phyloP scores from a whole-genome alignment of 2,797 vertebrate species.

The Alcedo quadribrachys region DNA sequence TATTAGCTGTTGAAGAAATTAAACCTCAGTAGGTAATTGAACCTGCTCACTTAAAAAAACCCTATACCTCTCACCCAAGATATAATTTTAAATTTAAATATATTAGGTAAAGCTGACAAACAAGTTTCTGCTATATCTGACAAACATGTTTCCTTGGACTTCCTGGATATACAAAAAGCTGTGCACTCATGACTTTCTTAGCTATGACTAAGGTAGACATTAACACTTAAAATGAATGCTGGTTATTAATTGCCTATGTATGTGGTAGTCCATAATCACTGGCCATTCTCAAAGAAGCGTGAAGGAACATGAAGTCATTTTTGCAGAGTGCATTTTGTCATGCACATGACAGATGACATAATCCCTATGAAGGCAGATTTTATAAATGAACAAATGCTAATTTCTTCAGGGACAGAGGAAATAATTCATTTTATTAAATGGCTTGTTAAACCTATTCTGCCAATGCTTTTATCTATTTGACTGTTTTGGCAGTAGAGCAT shows the following conservation, averaged over 20 bases:
- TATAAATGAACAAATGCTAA: background rate
- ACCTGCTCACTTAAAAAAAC: background rate
- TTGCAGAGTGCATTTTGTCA: background rate
- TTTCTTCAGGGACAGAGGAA: slow-evolving; percentile 1
- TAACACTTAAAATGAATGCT: background rate
- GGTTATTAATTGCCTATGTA: background rate
- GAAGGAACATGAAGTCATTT: slow-evolving; percentile 29
- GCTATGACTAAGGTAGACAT: background rate
- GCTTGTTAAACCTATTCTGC: background rate
- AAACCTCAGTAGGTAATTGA: background rate
- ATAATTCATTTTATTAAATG: slow-evolving; percentile 14
- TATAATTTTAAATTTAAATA: too few relatives aligned
- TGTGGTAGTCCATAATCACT: background rate
- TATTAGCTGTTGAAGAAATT: background rate
- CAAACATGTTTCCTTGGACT: too few relatives aligned
- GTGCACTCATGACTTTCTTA: too few relatives aligned
- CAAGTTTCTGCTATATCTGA: too few relatives aligned
- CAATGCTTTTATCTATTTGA: slow-evolving; percentile 24
- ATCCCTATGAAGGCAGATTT: background rate
- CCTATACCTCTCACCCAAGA: accelerated
- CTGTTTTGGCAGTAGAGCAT: background rate
- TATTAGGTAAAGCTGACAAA: too few relatives aligned
- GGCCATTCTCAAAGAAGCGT: background rate
- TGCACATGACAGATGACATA: background rate
- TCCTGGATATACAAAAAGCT: too few relatives aligned